Percentiles rank a stretch among this genome's conserved stretches.
Conservation (phyloP, 1,140 invertebrate genomes). For the Teleogryllus occipitalis region DNA sequence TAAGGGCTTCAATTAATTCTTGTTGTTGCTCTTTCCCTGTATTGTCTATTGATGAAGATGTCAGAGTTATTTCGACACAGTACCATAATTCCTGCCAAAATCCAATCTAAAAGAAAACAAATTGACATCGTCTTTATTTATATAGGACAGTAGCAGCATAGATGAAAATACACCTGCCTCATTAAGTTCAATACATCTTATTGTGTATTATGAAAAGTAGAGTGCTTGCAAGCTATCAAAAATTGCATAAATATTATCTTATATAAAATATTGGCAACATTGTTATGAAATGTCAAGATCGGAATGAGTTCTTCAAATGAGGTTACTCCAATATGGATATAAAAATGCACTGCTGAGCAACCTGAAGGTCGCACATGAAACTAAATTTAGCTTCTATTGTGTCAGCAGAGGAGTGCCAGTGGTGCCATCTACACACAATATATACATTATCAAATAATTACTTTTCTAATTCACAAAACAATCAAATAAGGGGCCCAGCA, state of each 20-base stretch:
- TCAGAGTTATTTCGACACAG: not conserved
- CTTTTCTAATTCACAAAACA: not conserved
- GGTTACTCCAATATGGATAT: not conserved
- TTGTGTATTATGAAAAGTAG: too few species aligned
- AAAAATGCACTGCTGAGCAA: too few species aligned
- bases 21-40: not conserved
- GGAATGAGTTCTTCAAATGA: not conserved
- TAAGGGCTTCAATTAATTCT: not conserved
- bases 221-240: not conserved
- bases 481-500: not conserved
- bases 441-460: too few species aligned
- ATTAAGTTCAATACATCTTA: too few species aligned
- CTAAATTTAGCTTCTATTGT: too few species aligned
- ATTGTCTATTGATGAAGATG: not conserved
- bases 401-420: too few species aligned
- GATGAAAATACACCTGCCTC: not conserved
- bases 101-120: not conserved
- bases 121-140: not conserved
- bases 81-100: not conserved
- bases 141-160: not conserved
- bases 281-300: not conserved
- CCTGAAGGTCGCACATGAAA: too few species aligned
- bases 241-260: not conserved
- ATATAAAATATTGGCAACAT: not conserved
- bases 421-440: too few species aligned